A percentile compares a stretch with the other conserved stretches of the same genome.
phyloP scores from a whole-genome alignment of 2,797 vertebrate genomes.

The Trichosurus vulpecula region DNA sequence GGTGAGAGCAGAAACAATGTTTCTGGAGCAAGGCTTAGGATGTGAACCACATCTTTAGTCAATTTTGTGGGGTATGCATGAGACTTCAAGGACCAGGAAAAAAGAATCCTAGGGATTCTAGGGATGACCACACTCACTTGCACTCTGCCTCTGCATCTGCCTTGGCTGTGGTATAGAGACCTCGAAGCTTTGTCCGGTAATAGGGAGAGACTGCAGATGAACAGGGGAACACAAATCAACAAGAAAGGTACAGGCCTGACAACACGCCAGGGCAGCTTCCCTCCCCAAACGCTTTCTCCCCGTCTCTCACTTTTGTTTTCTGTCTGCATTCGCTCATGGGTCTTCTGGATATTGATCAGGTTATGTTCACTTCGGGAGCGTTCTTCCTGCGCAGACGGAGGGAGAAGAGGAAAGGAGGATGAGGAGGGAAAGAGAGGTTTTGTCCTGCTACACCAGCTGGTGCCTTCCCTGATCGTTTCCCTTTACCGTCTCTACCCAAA shows the following conservation, averaged over 20 bases:
- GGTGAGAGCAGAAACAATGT: neutral
- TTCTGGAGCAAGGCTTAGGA: neutral
- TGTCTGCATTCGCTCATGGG: conserved; percentile 95
- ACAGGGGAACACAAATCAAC: neutral
- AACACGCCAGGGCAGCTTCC: too few species aligned
- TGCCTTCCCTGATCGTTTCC: neutral
- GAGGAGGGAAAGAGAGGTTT: neutral
- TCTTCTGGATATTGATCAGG: conserved; percentile 96
- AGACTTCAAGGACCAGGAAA: rapidly evolving
- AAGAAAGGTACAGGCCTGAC: rapidly evolving
- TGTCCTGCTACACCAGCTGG: neutral
- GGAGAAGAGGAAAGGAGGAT: neutral
- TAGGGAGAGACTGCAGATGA: conserved; percentile 90
- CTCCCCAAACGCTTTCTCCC: neutral
- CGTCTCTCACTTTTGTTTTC: conserved; percentile 93
- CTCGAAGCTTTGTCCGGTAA: conserved; percentile 93
- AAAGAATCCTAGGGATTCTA: neutral
- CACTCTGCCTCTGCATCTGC: conserved; percentile 95
- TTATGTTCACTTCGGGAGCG: conserved; percentile 94
- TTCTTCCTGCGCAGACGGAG: conserved; percentile 87
- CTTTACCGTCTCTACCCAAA: neutral
- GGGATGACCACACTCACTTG: conserved; percentile 84
- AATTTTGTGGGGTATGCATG: neutral
- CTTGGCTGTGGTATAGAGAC: conserved; percentile 94
- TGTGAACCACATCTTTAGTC: neutral